phyloP scores from a whole-genome alignment of 2,888 invertebrate species.

The Poecilus cupreus region DNA sequence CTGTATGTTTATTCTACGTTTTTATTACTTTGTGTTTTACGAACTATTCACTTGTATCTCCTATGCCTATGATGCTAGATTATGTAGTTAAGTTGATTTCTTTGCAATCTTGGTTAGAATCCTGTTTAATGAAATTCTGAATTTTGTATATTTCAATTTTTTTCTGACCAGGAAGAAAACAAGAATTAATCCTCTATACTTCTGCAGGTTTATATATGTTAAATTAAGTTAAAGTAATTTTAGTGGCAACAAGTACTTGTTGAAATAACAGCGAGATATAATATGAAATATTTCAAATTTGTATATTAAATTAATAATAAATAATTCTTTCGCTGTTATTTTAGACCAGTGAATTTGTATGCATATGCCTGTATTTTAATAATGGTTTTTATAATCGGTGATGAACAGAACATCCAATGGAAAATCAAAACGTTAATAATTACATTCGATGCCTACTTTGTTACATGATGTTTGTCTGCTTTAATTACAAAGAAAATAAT shows the following conservation, averaged over 20 bases:
- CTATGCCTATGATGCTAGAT: background rate
- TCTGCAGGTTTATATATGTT: background rate
- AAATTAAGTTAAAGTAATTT: background rate
- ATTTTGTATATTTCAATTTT: background rate
- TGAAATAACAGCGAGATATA: conserved; percentile 30
- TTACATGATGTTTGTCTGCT: conserved; percentile 16
- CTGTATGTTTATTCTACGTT: background rate
- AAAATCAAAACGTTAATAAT: conserved; percentile 1
- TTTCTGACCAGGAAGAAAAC: conserved; percentile 23
- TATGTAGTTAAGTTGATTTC: background rate
- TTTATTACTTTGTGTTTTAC: too few relatives aligned
- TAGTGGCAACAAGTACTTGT: background rate
- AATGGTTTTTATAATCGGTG: background rate
- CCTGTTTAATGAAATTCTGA: background rate
- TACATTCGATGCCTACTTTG: conserved; percentile 9
- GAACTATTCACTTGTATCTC: conserved; percentile 43
- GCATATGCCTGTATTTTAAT: background rate
- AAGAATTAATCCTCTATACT: background rate
- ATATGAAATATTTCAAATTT: background rate
- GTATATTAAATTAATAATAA: conserved; percentile 15
- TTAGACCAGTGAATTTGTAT: background rate
- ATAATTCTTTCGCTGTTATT: conserved; percentile 36
- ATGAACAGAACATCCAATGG: conserved; percentile 52
- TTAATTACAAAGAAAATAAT: conserved; percentile 18
- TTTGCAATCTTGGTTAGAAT: conserved; percentile 14